These are phyloP conservation scores for Muntiacus muntjak DNA, from an alignment of 2,113 vertebrate genomes.

Conservation along the genomic window DNA sequence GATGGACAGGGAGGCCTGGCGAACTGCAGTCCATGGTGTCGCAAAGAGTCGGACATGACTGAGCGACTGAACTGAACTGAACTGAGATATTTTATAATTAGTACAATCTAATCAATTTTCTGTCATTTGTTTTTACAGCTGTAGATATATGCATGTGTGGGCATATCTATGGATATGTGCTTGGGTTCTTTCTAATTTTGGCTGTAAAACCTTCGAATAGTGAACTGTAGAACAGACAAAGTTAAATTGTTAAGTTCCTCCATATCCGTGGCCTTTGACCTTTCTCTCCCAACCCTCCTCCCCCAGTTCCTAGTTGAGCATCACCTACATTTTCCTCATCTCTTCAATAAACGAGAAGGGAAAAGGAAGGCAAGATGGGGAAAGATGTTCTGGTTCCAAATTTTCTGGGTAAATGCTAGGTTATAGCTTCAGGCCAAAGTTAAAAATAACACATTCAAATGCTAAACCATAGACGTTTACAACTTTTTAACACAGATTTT, in stretches of 20 bases:
- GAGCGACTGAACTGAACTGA: background rate
- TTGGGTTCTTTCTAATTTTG: background rate
- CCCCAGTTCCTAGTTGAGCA: background rate
- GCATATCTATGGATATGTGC: background rate
- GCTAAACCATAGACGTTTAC: background rate
- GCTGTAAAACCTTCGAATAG: background rate
- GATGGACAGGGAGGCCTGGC: background rate
- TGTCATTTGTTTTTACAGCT: background rate
- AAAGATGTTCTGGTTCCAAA: background rate
- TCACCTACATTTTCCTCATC: accelerated
- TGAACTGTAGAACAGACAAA: background rate
- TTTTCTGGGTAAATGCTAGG: background rate
- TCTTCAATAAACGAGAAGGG: background rate
- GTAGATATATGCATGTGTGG: background rate
- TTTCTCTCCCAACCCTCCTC: accelerated
- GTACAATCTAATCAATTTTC: background rate
- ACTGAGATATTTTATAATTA: background rate
- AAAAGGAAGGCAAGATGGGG: accelerated
- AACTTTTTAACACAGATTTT: background rate
- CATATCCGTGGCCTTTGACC: background rate
- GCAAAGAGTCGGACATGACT: accelerated
- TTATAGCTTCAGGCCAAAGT: background rate
- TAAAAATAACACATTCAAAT: background rate
- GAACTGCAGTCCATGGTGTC: background rate
- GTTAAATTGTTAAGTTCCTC: background rate